These are phyloP conservation scores for Caenorhabditis japonica DNA, from an alignment of 2,888 invertebrate genomes.

Conservation along the genomic window DNA sequence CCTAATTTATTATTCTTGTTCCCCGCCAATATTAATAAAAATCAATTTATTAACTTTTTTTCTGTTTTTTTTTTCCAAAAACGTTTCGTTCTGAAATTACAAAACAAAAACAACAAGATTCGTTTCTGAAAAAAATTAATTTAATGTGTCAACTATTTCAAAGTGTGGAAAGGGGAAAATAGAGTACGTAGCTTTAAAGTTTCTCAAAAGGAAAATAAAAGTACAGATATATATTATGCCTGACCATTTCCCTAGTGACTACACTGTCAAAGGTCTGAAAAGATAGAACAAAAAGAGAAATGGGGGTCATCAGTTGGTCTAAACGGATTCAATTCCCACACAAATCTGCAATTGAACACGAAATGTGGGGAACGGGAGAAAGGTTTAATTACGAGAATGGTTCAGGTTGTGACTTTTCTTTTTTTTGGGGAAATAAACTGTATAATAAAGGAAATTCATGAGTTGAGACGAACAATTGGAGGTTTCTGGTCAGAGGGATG, in stretches of 20 bases:
- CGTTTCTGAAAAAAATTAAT: conserved; percentile 31
- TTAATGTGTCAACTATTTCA: conserved; percentile 48
- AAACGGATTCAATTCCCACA: conserved; percentile 23
- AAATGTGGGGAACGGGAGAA: conserved; percentile 25
- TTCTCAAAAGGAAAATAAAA: conserved; percentile 35
- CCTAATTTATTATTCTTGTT: conserved; percentile 8
- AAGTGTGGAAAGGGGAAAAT: conserved; percentile 2
- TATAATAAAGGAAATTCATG: conserved; percentile 14
- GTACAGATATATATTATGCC: conserved; percentile 44
- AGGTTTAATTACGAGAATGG: conserved; percentile 53
- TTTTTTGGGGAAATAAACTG: conserved; percentile 33
- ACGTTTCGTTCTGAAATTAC: conserved; percentile 2
- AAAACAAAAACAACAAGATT: conserved; percentile 38
- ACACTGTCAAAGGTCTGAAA: conserved; percentile 11
- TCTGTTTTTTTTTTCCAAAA: conserved; percentile 12
- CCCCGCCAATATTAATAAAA: conserved; percentile 8
- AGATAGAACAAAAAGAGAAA: conserved; percentile 7
- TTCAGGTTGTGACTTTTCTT: conserved; percentile 48
- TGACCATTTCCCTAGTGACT: conserved; percentile 14
- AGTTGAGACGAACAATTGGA: conserved; percentile 17
- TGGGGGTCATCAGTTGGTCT: conserved; percentile 42
- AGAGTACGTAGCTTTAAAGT: conserved; percentile 30
- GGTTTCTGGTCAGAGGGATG: too few species aligned
- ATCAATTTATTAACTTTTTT: conserved; percentile 36
- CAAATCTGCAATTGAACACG: conserved; percentile 25